Conservation (phyloP, 2,888 invertebrate genomes). For the Heliconius ismenius region DNA sequence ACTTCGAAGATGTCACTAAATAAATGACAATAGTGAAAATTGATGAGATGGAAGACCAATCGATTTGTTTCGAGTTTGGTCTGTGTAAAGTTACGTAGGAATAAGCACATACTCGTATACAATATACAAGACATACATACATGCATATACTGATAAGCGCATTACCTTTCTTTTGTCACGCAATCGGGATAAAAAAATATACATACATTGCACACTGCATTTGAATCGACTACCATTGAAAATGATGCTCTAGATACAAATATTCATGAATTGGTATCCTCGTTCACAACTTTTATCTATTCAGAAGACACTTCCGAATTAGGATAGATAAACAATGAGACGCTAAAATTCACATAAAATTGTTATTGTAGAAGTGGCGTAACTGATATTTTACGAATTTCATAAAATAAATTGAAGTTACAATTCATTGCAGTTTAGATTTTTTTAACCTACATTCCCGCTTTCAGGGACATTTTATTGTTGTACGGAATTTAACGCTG, state of each 20-base stretch:
- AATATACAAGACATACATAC: no score
- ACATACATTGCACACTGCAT: no score
- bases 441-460: neutral
- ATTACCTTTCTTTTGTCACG: no score
- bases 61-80: no score
- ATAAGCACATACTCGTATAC: no score
- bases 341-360: conserved; percentile 29
- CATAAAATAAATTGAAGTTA: neutral
- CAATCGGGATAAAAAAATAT: no score
- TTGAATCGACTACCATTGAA: neutral
- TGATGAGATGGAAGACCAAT: no score
- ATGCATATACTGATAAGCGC: no score
- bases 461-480: no score
- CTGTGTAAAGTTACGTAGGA: no score
- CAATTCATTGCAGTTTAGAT: neutral
- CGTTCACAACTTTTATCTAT: neutral
- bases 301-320: neutral
- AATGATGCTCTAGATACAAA: neutral
- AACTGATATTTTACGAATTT: neutral
- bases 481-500: neutral
- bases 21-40: no score
- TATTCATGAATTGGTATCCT: neutral
- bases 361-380: neutral
- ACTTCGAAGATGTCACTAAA: no score
- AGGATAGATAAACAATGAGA: conserved; percentile 33